Evolutionary conservation across 1,140 invertebrate genomes (phyloP), one percentile per base, ranked within the genome.

Genomic region (Helicoverpa zea): DNA sequence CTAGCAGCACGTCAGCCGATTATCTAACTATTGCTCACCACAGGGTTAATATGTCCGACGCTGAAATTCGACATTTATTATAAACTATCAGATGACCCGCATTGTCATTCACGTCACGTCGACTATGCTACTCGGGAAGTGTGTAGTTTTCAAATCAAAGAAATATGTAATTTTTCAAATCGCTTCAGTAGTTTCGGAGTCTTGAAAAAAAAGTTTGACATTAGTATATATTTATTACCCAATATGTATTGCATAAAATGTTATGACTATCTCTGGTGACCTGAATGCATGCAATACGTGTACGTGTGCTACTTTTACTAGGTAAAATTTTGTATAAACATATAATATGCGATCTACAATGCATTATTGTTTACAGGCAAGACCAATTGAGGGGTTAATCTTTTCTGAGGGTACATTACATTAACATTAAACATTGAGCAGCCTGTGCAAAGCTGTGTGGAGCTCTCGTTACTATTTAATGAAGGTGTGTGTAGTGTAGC

Each of bases 401-500:
- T 16, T 58, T 18, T 58, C 16, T 18, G 16, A 47, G 3, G 29
- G 11, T 43, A 5, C 29, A 14, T 30, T 47, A 16, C 35, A 63
- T 9, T 35, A 30, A n/a, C 11, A 64, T 47, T 43, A 64, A 64
- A 64, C 43, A 64, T 64, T n/a, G 14, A n/a, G 7, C 30, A n/a
- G 14, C n/a, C 35, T 47, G 63, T 47, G 30, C 63, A 47, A 47
- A 59, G 56, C 56, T 59, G 23, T 13, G 7, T 13, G 58, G 5
- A 64, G 63, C 63, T 64, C 4, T 30, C n/a, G 30, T 64, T 64
- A 64, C 30, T 64, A 43, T 64, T 64, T 64, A 43, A 64, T 30
- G 61, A 64, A 30, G 61, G 35, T n/a, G n/a, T 64, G 35, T 43
- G 35, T 43, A 43, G 35, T 16, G 29, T 43, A 43, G 43, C 30